These are phyloP conservation scores for Epinotia demarniana DNA, from an alignment of 2,888 invertebrate species.

Conservation along the genomic window DNA sequence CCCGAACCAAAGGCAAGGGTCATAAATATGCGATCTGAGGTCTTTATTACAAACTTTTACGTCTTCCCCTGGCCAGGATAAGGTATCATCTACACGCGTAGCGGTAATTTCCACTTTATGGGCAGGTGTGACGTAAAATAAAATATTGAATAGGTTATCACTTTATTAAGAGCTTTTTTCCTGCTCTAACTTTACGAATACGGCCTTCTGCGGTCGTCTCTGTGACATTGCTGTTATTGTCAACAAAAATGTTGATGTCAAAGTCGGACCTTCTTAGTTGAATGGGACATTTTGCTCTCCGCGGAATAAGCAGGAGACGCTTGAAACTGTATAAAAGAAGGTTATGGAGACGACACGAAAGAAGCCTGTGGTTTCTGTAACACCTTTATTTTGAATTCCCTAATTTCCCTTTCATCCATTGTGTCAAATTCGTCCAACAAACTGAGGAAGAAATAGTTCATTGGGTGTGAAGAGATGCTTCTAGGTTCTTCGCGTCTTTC, in stretches of 20 bases:
- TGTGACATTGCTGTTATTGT: no score
- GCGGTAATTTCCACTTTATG: no score
- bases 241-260: not conserved
- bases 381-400: conserved; percentile 13
- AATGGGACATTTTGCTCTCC: not conserved
- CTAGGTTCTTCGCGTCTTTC: not conserved
- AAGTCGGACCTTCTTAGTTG: not conserved
- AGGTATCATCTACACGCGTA: no score
- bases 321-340: not conserved
- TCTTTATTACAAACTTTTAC: no score
- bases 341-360: not conserved
- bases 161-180: not conserved
- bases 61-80: no score
- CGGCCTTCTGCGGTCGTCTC: not conserved
- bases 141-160: no score
- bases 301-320: not conserved
- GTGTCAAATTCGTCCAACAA: conserved; percentile 6
- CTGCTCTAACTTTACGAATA: not conserved
- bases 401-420: not conserved
- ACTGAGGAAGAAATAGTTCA: conserved; percentile 9
- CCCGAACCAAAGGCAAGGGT: no score
- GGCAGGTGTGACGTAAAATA: no score
- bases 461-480: not conserved
- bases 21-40: no score
- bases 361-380: conserved; percentile 3